Base-by-base conservation (phyloP, 2,797 vertebrate species). In the Nannoperca australis region DNA sequence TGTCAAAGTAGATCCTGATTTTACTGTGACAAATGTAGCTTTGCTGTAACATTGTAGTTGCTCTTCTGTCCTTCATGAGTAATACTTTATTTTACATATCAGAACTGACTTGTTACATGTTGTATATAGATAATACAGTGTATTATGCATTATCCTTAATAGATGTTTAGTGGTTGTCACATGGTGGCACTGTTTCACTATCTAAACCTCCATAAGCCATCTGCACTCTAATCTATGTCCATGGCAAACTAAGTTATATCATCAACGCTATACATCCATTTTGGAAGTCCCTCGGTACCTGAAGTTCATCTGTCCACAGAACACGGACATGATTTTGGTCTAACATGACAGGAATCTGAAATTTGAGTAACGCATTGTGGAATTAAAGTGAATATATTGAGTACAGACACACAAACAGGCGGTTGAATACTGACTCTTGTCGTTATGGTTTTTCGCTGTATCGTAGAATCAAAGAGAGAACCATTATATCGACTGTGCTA, bases 151-250 rank as follows among this genome's bases (percentile, higher is more conserved):
- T 18, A 55, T 38, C 2, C 13, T 27, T 58, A 22, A 63, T 59
- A 59, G 0, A 1, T 22, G 67, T 5, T 36, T 60, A 50, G 6
- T 49, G 2, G 76, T 73, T 42, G 56, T 85, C 94, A 94, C 91
- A 79, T 32, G 92, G 89, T 79, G 94, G 93, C 91, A 68, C 86
- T 94, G 85, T 92, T 93, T 88, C 60, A 59, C 78, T 55, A 70
- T 58, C 32, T 50, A 69, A 79, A 73, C 9, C 36, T 76, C 44
- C 30, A 18, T 20, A 51, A 36, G 9, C 24, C 68, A 27, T 36
- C 30, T 56, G 34, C 58, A 18, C 47, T 20, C 2, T 11, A 17
- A 13, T 20, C 44, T 15, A 6, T 3, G 14, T 59, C 51, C 11
- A 27, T 7, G 20, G 32, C 51, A 73, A 55, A 34, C 14, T 2